Base-by-base conservation (phyloP, 1,140 invertebrate species). In the Aphelinus certus region DNA sequence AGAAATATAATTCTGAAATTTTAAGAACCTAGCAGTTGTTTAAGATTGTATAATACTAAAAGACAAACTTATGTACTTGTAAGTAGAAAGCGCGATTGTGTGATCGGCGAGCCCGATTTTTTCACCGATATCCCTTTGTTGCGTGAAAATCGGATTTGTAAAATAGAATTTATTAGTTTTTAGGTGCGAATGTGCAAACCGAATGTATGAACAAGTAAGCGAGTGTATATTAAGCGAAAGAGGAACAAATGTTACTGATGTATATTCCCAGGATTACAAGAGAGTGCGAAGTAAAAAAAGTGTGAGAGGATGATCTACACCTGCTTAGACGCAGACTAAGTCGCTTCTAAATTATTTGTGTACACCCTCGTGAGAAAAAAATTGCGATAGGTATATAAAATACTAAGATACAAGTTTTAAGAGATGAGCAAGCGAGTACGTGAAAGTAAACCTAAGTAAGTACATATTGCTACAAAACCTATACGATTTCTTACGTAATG, bases 11-110 rank as follows among this genome's bases (percentile, higher is more conserved):
- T 26, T 26, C 26, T 26, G 26, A 26, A 26, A 26, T 26, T 26
- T 26, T 26, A 26, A 26, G 26, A 26, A 26, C 26, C 26, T 26
- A 26, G 26, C 82, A 81, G 82, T 73, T 83, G 81, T 83, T 80
- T 83, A 85, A 85, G 76, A 82, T 84, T 85, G 84, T 87, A 86
- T 84, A 87, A 82, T 83, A 75, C 69, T 71, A 78, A 51, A 71
- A 75, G 60, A 61, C 47, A 76, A 75, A 80, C 76, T 79, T 68
- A 68, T 72, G 69, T 72, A 76, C 45, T 76, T 76, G 69, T 83
- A 82, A 83, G 79, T 83, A 83, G 77, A 66, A 74, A 65, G 72
- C 49, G 69, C 66, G 68, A 53, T 45, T 78, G 42, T 58, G 66
- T 64, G 51, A 75, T 74, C 56, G 7, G 65, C 57, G 79, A 70